Evolutionary conservation across 2,113 vertebrate genomes (phyloP).

Genomic region (Forbesichthys agassizii): DNA sequence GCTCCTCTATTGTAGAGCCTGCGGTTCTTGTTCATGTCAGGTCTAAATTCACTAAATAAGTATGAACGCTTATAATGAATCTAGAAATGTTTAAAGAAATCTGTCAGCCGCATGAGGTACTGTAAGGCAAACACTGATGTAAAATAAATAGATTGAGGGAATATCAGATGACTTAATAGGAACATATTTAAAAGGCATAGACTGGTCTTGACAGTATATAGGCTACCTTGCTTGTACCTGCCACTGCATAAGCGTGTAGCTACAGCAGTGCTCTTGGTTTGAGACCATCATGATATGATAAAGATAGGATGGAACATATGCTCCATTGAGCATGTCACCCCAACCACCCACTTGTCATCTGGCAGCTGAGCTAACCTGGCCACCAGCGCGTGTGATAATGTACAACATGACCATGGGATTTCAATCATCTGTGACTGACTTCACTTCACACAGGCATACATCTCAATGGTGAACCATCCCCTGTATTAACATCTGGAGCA

Average conservation of each 20-base stretch:
- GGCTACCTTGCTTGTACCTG: not conserved
- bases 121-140: too few species aligned
- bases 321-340: slow-evolving; percentile 38
- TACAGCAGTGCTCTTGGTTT: slow-evolving; percentile 10
- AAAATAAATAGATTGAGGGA: too few species aligned
- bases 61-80: too few species aligned
- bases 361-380: slow-evolving; percentile 17
- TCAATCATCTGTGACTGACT: not conserved
- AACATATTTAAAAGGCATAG: not conserved
- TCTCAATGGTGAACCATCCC: too few species aligned
- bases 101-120: too few species aligned
- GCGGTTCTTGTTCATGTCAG: not conserved
- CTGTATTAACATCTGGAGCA: not conserved
- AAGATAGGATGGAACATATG: slow-evolving; percentile 34
- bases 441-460: too few species aligned
- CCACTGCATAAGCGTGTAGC: slow-evolving; percentile 21
- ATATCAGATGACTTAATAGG: not conserved
- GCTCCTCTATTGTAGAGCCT: not conserved
- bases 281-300: slow-evolving; percentile 17
- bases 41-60: not conserved
- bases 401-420: not conserved
- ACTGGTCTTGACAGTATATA: not conserved
- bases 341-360: slow-evolving; percentile 1
- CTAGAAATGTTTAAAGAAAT: too few species aligned
- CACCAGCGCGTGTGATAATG: slow-evolving; percentile 48